Base-by-base conservation (phyloP, 2,113 vertebrate genomes). In the Menura novaehollandiae region DNA sequence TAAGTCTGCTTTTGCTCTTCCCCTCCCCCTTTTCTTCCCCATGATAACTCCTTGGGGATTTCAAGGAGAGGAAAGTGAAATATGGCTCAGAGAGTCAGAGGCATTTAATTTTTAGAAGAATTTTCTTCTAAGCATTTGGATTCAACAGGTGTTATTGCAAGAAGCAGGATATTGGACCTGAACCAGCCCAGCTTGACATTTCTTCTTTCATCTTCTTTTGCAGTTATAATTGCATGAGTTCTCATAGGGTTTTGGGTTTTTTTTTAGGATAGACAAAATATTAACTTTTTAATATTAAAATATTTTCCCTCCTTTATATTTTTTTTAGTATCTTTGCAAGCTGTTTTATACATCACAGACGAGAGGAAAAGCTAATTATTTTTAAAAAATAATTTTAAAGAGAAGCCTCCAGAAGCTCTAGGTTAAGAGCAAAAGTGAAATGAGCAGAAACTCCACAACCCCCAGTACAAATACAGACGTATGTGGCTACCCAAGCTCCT, bases 51-150 rank as follows among this genome's bases (percentile, higher is more conserved):
- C 22, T 53, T 64, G 62, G 80, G 80, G 95, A 82, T 85, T 91
- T 94, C 73, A 94, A 72, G 86, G 86, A 68, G 69, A 88, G 88
- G 58, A 79, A 91, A 94, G 62, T 68, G 37, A 93, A 89, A 68
- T 15, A 28, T 35, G 26, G 68, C 73, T 93, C 8, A 8, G 75
- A 6, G 10, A 93, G 32, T 39, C 19, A 5, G 43, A 80, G n/a
- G 21, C 47, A 55, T 88, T 83, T 51, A 49, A 22, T 71, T 80
- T 88, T 78, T 56, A 53, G 47, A 58, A 53, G 15, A 80, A 9
- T 15, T 90, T 86, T 71, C 58, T 86, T 44, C 8, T 37, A 43
- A 64, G 68, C 32, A 27, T 68, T 88, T 90, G 56, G 23, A 53
- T 76, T 81, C 62, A 64, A 78, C 88, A 95, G 86, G 88, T 97